A percentile compares a stretch with the other conserved stretches of the same genome.
phyloP scores from a whole-genome alignment of 2,797 vertebrate species.

The Okamejei kenojei region DNA sequence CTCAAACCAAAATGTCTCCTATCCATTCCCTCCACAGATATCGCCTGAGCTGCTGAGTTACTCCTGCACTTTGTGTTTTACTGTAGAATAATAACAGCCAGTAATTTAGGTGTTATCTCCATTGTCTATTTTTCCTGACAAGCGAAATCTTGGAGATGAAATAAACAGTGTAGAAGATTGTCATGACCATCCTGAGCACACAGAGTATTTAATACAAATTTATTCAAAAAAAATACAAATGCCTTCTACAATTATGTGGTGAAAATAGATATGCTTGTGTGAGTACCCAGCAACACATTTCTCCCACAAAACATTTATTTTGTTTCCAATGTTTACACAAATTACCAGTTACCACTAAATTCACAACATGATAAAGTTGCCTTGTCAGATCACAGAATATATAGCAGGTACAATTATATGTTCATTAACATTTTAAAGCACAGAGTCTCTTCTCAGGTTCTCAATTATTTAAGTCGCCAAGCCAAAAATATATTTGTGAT shows the following conservation, averaged over 20 bases:
- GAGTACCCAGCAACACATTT: neutral
- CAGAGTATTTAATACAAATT: neutral
- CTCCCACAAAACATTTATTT: neutral
- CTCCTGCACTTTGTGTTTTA: too few species aligned
- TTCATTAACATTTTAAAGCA: neutral
- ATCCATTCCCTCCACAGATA: too few species aligned
- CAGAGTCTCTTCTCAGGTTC: neutral
- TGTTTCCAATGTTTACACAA: neutral
- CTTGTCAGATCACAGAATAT: neutral
- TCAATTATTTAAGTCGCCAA: neutral
- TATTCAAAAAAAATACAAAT: conserved; percentile 9
- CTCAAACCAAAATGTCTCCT: too few species aligned
- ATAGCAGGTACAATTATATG: neutral
- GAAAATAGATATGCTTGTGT: neutral
- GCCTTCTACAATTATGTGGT: neutral
- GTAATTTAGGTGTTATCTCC: neutral
- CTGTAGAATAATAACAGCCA: neutral
- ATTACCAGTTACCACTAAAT: conserved; percentile 3
- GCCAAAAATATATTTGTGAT: neutral
- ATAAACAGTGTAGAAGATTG: neutral
- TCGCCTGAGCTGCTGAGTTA: too few species aligned
- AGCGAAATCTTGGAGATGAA: neutral
- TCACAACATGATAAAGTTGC: neutral
- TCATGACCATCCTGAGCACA: neutral
- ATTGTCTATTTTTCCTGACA: neutral